Evolutionary conservation across 2,888 invertebrate genomes (phyloP), one percentile per base, ranked within the genome.

Genomic region (Drosophila sordidula): DNA sequence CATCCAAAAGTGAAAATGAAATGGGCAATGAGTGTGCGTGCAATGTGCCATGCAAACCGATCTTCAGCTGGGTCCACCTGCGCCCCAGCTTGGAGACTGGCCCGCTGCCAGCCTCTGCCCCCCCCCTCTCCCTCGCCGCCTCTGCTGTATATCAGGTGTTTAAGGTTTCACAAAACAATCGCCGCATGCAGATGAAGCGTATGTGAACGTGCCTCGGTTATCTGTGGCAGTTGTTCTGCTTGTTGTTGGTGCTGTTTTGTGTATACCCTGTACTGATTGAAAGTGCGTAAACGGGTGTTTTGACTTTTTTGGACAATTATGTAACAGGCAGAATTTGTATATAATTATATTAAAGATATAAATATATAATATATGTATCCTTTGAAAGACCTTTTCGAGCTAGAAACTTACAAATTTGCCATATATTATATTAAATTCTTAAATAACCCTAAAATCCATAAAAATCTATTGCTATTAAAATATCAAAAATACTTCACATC

Each of bases 61-160:
- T 77, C 65, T 54, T 38, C 41, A 39, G 32, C 42, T 34, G 63
- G 65, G 75, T 86, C 81, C 88, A 88, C 88, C 89, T 87, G 87
- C 87, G 67, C 72, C 18, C 49, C 52, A 25, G 59, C 34, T 54
- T 38, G 14, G 32, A 36, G 34, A 39, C 42, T 47, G 12, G 18
- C 6, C 9, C 34, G 11, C 18, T 9, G 12, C 41, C 11, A 38
- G n/a, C 16, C n/a, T 4, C 39, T 16, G 3, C 16, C 39, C 22
- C 11, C 11, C 12, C n/a, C 26, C 36, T 9, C 36, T 6, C 8
- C 29, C 26, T 9, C 22, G 8, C 46, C 42, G 3, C n/a, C 25
- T 39, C 1, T 41, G 39, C 51, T 49, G 49, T 57, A 80, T 86
- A 89, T 90, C 89, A 89, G 89, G 89, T 89, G 90, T 85, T 90